Evolutionary conservation across 1,140 invertebrate species (phyloP).

Genomic region (Vollenhovia emeryi): DNA sequence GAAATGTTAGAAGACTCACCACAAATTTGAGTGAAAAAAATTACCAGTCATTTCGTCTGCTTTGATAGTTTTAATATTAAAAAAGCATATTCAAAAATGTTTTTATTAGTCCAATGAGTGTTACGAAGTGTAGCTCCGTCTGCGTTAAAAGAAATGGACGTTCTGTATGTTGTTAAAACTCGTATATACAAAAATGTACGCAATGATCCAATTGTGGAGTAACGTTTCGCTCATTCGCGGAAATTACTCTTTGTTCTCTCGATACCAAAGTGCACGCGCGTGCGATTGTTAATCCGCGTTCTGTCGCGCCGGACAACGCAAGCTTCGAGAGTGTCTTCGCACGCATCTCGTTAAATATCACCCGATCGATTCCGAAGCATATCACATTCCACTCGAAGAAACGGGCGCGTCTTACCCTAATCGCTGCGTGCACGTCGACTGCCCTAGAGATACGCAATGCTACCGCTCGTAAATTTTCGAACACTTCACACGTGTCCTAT

Average conservation of each 20-base stretch:
- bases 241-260: neutral
- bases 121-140: slow-evolving; percentile 15
- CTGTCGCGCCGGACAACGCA: neutral
- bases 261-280: neutral
- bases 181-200: slow-evolving; percentile 32
- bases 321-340: slow-evolving; percentile 13
- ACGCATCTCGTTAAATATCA: slow-evolving; percentile 28
- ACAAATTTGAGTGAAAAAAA: neutral
- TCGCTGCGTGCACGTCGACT: neutral
- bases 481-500: neutral
- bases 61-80: neutral
- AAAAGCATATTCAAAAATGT: neutral
- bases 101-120: slow-evolving; percentile 1
- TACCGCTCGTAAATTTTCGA: slow-evolving; percentile 30
- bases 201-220: slow-evolving; percentile 1
- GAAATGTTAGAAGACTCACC: neutral
- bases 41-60: neutral
- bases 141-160: slow-evolving; percentile 13
- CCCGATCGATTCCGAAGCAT: slow-evolving; percentile 11
- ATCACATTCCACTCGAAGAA: slow-evolving; percentile 47
- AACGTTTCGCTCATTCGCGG: slow-evolving; percentile 9
- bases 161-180: slow-evolving; percentile 29
- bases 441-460: neutral
- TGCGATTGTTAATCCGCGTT: neutral
- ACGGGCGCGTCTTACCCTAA: neutral